Percentiles rank a stretch among this genome's conserved stretches.
Conservation (phyloP, 2,888 invertebrate species). For the Rhingia campestris region DNA sequence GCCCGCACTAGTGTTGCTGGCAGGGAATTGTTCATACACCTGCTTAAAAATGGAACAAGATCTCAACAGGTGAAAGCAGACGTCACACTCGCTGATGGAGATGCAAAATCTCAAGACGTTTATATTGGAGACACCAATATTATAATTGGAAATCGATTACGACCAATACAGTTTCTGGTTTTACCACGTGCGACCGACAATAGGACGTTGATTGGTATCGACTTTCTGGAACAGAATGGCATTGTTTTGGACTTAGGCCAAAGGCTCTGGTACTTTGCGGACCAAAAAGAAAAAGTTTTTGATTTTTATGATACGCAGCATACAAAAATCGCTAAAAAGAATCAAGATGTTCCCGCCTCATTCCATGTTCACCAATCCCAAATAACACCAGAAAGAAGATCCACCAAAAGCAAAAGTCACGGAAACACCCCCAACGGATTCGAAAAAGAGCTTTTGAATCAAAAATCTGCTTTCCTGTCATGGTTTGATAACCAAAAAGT, state of each 20-base stretch:
- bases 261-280: slow-evolving; percentile 13
- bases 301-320: slow-evolving; percentile 7
- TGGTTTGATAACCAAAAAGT: too few relatives aligned
- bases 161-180: slow-evolving; percentile 15
- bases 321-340: neutral
- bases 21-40: slow-evolving; percentile 15
- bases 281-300: slow-evolving; percentile 11
- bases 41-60: slow-evolving; percentile 7
- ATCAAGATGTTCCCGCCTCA: neutral
- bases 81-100: slow-evolving; percentile 22
- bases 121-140: slow-evolving; percentile 11
- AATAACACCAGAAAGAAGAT: too few relatives aligned
- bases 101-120: neutral
- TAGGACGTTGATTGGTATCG: slow-evolving; percentile 42
- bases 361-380: neutral
- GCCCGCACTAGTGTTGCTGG: slow-evolving; percentile 47
- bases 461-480: too few relatives aligned
- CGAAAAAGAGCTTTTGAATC: too few relatives aligned
- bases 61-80: slow-evolving; percentile 5
- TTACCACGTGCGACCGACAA: slow-evolving; percentile 28
- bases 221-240: slow-evolving; percentile 41
- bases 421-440: neutral
- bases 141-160: slow-evolving; percentile 32
- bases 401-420: neutral
- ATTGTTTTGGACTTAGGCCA: slow-evolving; percentile 18